phyloP scores from a whole-genome alignment of 2,888 invertebrate genomes.

The Pachydiplax longipennis region DNA sequence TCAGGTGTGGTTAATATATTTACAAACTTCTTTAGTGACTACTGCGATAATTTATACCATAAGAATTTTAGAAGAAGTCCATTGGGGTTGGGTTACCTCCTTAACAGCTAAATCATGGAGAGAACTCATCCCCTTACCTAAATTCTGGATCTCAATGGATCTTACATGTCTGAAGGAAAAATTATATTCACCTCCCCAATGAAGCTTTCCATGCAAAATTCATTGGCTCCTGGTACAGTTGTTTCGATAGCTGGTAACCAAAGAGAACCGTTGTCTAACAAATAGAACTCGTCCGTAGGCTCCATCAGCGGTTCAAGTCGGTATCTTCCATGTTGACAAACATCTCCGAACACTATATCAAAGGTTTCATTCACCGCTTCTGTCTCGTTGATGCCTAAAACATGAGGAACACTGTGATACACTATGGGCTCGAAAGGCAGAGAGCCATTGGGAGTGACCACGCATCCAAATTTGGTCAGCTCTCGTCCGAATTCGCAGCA shows the following conservation, averaged over 20 bases:
- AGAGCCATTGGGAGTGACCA: background rate
- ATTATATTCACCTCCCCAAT: constrained; percentile 53
- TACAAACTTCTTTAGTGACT: too few species aligned
- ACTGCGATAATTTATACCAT: too few species aligned
- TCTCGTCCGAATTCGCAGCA: background rate
- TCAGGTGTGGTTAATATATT: too few species aligned
- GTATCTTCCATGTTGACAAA: constrained; percentile 66
- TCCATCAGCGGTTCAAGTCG: constrained; percentile 63
- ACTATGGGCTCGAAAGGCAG: constrained; percentile 55
- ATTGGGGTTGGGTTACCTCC: too few species aligned
- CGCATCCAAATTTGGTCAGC: background rate
- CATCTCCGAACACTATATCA: constrained; percentile 66
- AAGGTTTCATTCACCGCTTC: constrained; percentile 61
- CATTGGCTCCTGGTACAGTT: constrained; percentile 62
- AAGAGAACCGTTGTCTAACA: constrained; percentile 67
- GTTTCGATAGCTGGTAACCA: constrained; percentile 61
- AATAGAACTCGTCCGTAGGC: constrained; percentile 65
- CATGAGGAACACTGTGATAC: constrained; percentile 63
- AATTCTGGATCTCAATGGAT: background rate
- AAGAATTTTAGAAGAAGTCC: too few species aligned
- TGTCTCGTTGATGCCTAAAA: constrained; percentile 53
- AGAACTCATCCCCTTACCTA: background rate
- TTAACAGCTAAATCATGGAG: background rate
- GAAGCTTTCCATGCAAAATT: constrained; percentile 70
- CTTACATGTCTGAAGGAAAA: background rate